A percentile compares a stretch with the other conserved stretches of the same genome.
Evolutionary conservation across 2,797 vertebrate species (phyloP).

Genomic region (Enteromius afrohamiltoni): DNA sequence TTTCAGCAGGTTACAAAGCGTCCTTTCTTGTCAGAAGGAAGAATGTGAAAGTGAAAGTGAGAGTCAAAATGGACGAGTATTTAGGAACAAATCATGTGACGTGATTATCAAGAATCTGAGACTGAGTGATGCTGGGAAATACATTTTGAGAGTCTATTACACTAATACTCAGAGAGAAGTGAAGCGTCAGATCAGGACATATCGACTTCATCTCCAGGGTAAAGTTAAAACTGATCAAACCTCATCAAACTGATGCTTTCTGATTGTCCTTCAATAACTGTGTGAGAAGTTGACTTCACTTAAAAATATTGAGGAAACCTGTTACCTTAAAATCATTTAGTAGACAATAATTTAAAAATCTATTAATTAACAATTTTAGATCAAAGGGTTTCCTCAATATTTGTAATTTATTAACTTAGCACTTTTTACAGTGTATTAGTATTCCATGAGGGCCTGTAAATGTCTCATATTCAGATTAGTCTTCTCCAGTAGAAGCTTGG

Average conservation of each 20-base stretch:
- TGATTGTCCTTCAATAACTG: too few relatives aligned
- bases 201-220: not conserved
- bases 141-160: not conserved
- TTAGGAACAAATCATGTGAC: not conserved
- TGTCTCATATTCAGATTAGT: not conserved
- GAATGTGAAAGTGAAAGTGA: not conserved
- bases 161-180: rapidly evolving
- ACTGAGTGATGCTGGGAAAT: constrained; percentile 3
- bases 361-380: too few relatives aligned
- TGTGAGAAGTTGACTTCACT: too few relatives aligned
- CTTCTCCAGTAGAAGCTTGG: not conserved
- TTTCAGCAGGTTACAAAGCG: not conserved
- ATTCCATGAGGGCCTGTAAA: not conserved
- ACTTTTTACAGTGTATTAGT: too few relatives aligned
- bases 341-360: too few relatives aligned
- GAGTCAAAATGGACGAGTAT: not conserved
- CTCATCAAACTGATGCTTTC: not conserved
- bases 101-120: not conserved
- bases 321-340: too few relatives aligned
- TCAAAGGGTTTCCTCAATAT: too few relatives aligned
- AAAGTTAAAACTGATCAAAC: not conserved
- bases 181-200: not conserved
- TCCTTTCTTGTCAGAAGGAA: not conserved
- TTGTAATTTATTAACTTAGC: too few relatives aligned
- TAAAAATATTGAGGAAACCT: too few relatives aligned